Percentiles rank a stretch among this genome's conserved stretches.
phyloP scores from a whole-genome alignment of 2,797 vertebrate genomes.

The Cirrhinus mrigala region DNA sequence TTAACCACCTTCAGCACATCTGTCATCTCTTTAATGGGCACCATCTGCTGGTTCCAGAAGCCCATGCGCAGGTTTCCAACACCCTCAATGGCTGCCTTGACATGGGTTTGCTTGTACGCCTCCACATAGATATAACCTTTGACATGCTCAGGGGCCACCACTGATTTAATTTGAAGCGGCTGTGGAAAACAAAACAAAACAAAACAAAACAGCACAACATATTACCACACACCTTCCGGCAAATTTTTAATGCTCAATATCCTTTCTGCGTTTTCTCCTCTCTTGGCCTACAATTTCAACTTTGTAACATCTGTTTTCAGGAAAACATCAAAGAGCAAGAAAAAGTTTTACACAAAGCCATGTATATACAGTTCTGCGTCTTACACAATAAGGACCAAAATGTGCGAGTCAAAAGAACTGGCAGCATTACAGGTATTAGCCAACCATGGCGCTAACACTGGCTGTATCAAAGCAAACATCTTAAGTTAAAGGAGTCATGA shows the following conservation, averaged over 20 bases:
- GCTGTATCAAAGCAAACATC: too few relatives aligned
- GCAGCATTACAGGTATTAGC: neutral
- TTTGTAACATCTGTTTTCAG: neutral
- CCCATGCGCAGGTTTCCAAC: slow-evolving; percentile 96
- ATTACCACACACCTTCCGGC: neutral
- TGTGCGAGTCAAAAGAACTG: neutral
- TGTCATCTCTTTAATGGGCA: slow-evolving; percentile 98
- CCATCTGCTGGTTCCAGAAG: slow-evolving; percentile 99
- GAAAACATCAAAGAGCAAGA: neutral
- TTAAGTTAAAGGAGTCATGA: too few relatives aligned
- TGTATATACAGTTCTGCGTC: neutral
- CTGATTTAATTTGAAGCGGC: slow-evolving; percentile 95
- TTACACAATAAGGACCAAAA: neutral
- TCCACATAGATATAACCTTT: slow-evolving; percentile 96
- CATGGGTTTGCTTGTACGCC: slow-evolving; percentile 96
- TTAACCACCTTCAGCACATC: slow-evolving; percentile 97
- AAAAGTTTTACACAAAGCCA: neutral
- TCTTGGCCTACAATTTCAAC: neutral
- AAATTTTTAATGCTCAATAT: neutral
- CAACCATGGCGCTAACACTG: too few relatives aligned
- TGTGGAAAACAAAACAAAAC: slow-evolving; percentile 59
- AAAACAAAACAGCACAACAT: neutral
- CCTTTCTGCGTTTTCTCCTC: neutral
- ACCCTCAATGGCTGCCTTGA: slow-evolving; percentile 95
- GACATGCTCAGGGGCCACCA: slow-evolving; percentile 94